Evolutionary conservation across 2,113 vertebrate species (phyloP), one percentile per base, ranked within the genome.

Genomic region (Xenopus laevis): DNA sequence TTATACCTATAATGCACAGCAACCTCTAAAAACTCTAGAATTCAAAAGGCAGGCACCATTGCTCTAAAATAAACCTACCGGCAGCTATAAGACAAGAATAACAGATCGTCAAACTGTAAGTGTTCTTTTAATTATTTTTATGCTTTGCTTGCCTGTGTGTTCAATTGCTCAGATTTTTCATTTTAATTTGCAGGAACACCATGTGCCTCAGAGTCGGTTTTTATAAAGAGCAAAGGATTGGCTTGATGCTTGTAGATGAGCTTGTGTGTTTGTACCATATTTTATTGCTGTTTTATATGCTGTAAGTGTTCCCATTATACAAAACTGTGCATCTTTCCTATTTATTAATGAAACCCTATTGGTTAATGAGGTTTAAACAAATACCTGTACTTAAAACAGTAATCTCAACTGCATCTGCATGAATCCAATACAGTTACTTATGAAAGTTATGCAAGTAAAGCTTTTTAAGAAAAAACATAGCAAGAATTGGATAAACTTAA

Each of bases 81-180:
- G 46, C 70, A 52, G 74, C 74, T 69, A 46, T 69, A 70, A 70
- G 66, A 64, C 67, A 57, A 23, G 61, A 77, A 77, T 77, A 77
- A 77, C 74, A 77, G 74, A 77, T 70, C 67, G 57, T 77, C 74
- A 77, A 70, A 69, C 60, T 64, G 47, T 64, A 77, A 77, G 74
- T 77, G 74, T 69, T 77, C 67, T 70, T 77, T 77, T 77, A 77
- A 77, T 77, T 77, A 77, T 77, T 77, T 75, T 77, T 74, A 74
- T 77, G 74, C 59, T 64, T 77, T 70, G 59, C 67, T 77, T 70
- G 66, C 67, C 66, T 70, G 47, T 77, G 74, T 70, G 67, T 45
- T 76, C 74, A 77, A 70, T 77, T 70, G 74, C 74, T 57, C 33
- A 77, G 60, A 77, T 77, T 77, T 77, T 77, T 77, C 74, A 77